Conservation (phyloP, 2,113 vertebrate species). For the Nothoprocta pentlandii region DNA sequence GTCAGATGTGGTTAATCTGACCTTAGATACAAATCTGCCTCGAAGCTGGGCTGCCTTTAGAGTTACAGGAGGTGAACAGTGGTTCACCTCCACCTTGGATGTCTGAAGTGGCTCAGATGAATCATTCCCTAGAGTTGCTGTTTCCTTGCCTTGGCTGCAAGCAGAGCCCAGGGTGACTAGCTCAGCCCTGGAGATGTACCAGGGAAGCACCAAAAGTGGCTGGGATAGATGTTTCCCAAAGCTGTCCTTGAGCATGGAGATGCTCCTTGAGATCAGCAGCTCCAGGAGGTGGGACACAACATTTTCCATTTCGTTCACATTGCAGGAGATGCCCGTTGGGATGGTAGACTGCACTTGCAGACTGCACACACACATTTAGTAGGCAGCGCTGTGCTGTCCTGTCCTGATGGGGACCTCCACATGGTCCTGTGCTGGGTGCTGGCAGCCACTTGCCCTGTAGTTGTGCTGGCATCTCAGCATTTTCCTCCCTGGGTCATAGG, state of each 20-base stretch:
- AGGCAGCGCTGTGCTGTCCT: not conserved
- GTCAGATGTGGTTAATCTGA: not conserved
- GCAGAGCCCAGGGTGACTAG: not conserved
- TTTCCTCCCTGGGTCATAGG: not conserved
- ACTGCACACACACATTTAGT: not conserved
- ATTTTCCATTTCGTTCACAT: not conserved
- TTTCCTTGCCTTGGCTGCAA: not conserved
- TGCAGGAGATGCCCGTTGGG: not conserved
- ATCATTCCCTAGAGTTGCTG: not conserved
- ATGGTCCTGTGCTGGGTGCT: fast-evolving
- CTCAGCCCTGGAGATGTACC: not conserved
- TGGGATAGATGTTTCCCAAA: not conserved
- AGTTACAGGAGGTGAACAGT: not conserved
- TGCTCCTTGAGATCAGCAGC: not conserved
- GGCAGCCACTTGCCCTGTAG: fast-evolving
- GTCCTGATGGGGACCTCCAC: fast-evolving
- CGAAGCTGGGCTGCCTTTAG: not conserved
- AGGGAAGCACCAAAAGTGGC: not conserved
- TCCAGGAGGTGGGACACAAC: not conserved
- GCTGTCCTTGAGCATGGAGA: not conserved
- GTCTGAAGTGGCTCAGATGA: not conserved
- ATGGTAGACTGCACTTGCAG: too few species aligned
- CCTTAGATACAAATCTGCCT: too few species aligned
- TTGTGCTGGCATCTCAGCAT: not conserved
- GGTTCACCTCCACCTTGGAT: not conserved